phyloP scores from a whole-genome alignment of 2,888 invertebrate genomes.

The Cryptophagus acutangulus region DNA sequence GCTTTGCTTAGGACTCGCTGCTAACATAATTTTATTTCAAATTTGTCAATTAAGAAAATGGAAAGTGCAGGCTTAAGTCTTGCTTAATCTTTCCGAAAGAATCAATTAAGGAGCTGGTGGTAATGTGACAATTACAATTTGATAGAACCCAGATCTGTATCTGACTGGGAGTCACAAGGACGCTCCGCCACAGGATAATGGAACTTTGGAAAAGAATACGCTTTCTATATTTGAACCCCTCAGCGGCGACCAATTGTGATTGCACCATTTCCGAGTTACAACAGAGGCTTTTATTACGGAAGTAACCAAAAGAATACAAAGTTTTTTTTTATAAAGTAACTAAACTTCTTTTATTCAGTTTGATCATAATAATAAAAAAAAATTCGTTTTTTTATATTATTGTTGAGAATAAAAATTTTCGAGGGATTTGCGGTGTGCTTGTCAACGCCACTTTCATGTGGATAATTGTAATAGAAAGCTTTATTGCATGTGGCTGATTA shows the following conservation, averaged over 20 bases:
- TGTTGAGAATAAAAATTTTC: no score
- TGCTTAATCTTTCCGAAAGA: conserved; percentile 7
- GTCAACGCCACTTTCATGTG: conserved; percentile 10
- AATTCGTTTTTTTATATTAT: no score
- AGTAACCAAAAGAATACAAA: conserved; percentile 37
- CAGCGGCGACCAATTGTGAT: conserved; percentile 40
- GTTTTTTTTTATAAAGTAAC: conserved; percentile 15
- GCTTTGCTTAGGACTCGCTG: no score
- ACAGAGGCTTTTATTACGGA: conserved; percentile 40
- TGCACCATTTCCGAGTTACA: conserved; percentile 40
- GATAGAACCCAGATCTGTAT: conserved; percentile 24
- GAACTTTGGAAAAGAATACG: conserved; percentile 35
- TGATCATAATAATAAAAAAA: no score
- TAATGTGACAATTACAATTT: conserved; percentile 26
- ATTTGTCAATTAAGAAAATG: no score
- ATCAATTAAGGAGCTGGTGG: conserved; percentile 26
- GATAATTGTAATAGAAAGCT: conserved; percentile 18
- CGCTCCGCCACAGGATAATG: conserved; percentile 21
- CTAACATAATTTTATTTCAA: no score
- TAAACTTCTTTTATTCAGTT: no score
- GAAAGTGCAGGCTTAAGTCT: no score
- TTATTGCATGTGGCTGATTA: conserved; percentile 19
- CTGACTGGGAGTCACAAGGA: conserved; percentile 14
- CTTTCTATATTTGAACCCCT: conserved; percentile 36
- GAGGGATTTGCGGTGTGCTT: no score